Conservation (phyloP, 2,888 invertebrate species). For the Drosophila falleni region DNA sequence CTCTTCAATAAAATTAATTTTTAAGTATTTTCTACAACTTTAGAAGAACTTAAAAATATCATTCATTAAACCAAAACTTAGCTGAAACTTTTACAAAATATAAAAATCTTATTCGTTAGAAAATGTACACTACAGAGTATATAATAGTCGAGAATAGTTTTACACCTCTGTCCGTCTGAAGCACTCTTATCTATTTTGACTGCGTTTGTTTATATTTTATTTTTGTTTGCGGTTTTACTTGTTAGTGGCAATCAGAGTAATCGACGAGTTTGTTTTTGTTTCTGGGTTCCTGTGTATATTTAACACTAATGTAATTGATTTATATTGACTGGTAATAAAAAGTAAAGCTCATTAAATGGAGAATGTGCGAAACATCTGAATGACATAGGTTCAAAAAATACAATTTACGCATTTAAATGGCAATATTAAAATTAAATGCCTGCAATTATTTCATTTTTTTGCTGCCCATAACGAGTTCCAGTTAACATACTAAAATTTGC, state of each 20-base stretch:
- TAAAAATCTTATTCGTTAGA: background rate
- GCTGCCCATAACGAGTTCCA: constrained; percentile 30
- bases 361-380: constrained; percentile 18
- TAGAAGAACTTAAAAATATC: background rate
- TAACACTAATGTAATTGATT: constrained; percentile 43
- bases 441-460: constrained; percentile 34
- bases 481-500: background rate
- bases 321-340: constrained; percentile 24
- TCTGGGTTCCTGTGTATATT: constrained; percentile 1
- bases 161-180: background rate
- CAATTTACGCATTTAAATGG: constrained; percentile 26
- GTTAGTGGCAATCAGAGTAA: constrained; percentile 49
- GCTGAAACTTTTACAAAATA: background rate
- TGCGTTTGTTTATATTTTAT: constrained; percentile 33
- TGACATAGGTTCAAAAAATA: constrained; percentile 15
- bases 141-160: background rate
- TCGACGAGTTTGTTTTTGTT: constrained; percentile 16
- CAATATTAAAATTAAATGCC: constrained; percentile 38
- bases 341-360: constrained; percentile 34
- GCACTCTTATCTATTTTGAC: constrained; percentile 29
- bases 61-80: background rate
- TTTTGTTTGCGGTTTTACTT: constrained; percentile 43
- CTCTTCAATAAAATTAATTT: background rate
- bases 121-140: constrained; percentile 4
- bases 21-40: background rate